A percentile compares a stretch with the other conserved stretches of the same genome.
Evolutionary conservation across 2,113 vertebrate species (phyloP).

Genomic region (Xiphias gladius): DNA sequence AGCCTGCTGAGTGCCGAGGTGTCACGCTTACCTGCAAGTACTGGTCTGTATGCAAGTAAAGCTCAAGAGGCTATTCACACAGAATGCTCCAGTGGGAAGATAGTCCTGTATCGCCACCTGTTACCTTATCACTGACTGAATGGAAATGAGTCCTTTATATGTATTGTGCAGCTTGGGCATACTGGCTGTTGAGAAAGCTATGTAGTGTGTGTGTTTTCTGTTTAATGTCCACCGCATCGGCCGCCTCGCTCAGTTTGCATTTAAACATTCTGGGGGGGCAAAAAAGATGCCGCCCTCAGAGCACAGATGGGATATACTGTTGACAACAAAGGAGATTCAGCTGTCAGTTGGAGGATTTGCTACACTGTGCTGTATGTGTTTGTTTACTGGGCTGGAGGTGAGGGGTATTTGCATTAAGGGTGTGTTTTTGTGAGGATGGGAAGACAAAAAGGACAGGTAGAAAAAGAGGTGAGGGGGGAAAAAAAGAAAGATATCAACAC

Average conservation of each 20-base stretch:
- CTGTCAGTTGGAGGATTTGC: conserved; percentile 14
- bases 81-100: conserved; percentile 27
- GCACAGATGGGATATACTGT: background rate
- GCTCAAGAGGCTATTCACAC: background rate
- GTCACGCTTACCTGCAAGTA: background rate
- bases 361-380: background rate
- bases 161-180: background rate
- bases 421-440: conserved; percentile 15
- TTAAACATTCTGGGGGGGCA: background rate
- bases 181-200: background rate
- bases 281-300: background rate
- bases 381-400: conserved; percentile 6
- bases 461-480: conserved; percentile 10
- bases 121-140: conserved; percentile 52
- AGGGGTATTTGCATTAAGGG: conserved; percentile 1
- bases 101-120: conserved; percentile 45
- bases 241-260: background rate
- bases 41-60: background rate
- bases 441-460: background rate
- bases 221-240: background rate
- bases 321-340: background rate
- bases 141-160: conserved; percentile 61
- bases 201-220: conserved; percentile 17
- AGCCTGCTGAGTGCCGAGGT: background rate
- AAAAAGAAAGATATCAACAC: background rate